Base-by-base conservation (phyloP, 2,888 invertebrate genomes). In the Bembecia ichneumoniformis region DNA sequence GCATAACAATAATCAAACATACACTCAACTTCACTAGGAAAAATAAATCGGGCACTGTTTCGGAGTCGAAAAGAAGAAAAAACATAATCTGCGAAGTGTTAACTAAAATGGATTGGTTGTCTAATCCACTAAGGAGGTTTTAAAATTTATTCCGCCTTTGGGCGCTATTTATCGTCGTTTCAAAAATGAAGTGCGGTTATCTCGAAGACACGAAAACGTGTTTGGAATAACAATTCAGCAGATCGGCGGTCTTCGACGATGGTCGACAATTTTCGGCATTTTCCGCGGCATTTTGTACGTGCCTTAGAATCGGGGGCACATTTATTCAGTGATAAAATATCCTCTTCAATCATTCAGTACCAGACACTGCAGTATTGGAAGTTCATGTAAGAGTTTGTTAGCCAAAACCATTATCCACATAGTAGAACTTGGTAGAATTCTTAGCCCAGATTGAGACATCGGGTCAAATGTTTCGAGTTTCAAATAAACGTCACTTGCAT, bases 101-200 rank as follows among this genome's bases (percentile, higher is more conserved):
- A 53, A 54, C 56, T 51, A 58, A 60, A 62, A 61, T 57, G 58
- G 58, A 62, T 63, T 57, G 59, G 55, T 52, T 52, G 56, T 53
- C 60, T 68, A 71, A 74, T 73, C 68, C 69, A 58, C 49, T 53
- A 64, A 61, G 74, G 74, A 71, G 74, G 75, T 71, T 82, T 81
- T 82, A 75, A 82, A 83, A 84, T 82, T 78, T 82, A 84, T 84
- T 77, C 71, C 71, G 65, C 82, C 82, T 66, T 53, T 56, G 83
- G 82, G 84, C 71, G 74, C 81, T 80, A 82, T 84, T 83, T 82
- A 82, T 76, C 74, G 72, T 68, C 77, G 77, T 77, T 80, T 77
- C 82, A 81, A 83, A 84, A 84, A 83, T 84, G 83, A 84, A 82
- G 74, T 74, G 78, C 77, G 82, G 83, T 82, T 84, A 84, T 84